Evolutionary conservation across 2,797 vertebrate species (phyloP), one percentile per base, ranked within the genome.

Genomic region (Scleropages formosus): DNA sequence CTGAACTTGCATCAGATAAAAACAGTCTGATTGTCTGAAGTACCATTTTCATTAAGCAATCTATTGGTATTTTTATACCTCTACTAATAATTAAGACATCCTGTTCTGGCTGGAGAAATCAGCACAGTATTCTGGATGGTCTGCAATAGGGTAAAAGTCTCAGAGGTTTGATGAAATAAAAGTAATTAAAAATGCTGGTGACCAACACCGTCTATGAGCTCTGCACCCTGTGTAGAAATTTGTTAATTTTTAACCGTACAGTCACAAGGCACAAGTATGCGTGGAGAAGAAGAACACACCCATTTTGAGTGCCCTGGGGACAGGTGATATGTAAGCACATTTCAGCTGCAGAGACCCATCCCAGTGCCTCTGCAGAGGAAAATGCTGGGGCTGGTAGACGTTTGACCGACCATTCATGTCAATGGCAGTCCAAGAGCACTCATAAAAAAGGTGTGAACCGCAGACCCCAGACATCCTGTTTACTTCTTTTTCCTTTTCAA

Each of bases 231-330:
- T 15, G 59, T n/a, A 49, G 44, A 72, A 46, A 26, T 39, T 39
- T 62, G 84, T 88, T 90, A 91, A 89, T 90, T 81, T 79, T 89
- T 90, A 84, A 87, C 69, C 16, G 59, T 51, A 56, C 46, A 18
- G 49, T 75, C 83, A 13, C 9, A 53, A 83, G 75, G n/a, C n/a
- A n/a, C n/a, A n/a, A n/a, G n/a, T n/a, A n/a, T n/a, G n/a, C 75
- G 82, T 78, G 81, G 75, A 64, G 73, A 27, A 44, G 39, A 47
- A 58, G 65, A 31, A 20, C 73, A 79, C 73, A 16, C 46, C 59
- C 24, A 16, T 27, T 22, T 72, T 75, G 79, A 81, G n/a, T 77
- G 63, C 68, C 68, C 49, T 6, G 31, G 39, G 39, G 31, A 39
- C 6, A 6, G 31, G 31, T 39, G 6, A 39, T 31, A 6, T 39